phyloP scores from a whole-genome alignment of 2,113 vertebrate species.

The Genyomyrus donnyi region DNA sequence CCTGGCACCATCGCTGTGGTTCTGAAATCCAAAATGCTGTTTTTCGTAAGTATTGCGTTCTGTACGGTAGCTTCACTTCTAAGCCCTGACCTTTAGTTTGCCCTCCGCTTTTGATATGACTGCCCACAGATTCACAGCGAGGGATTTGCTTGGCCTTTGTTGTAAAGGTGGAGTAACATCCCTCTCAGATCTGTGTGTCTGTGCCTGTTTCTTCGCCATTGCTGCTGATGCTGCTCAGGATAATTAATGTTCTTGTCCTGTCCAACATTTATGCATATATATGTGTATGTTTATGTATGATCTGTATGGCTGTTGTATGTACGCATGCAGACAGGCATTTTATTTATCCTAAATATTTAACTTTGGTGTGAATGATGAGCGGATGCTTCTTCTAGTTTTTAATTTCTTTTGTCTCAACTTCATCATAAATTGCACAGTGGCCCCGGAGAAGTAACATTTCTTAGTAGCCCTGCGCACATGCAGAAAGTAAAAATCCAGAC shows the following conservation, averaged over 20 bases:
- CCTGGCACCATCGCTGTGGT: conserved; percentile 96
- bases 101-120: not conserved
- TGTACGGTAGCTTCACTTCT: not conserved
- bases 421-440: not conserved
- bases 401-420: not conserved
- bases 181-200: not conserved
- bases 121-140: not conserved
- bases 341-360: not conserved
- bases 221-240: not conserved
- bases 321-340: not conserved
- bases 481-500: not conserved
- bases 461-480: not conserved
- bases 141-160: not conserved
- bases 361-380: not conserved
- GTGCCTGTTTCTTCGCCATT: not conserved
- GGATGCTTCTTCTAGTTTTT: not conserved
- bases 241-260: not conserved
- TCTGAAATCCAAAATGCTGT: conserved; percentile 98
- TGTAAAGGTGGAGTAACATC: not conserved
- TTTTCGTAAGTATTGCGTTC: conserved; percentile 81
- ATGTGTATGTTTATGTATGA: not conserved
- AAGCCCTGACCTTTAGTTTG: not conserved
- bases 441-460: not conserved
- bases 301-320: not conserved
- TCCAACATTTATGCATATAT: not conserved